Evolutionary conservation across 2,113 vertebrate genomes (phyloP), one percentile per base, ranked within the genome.

Genomic region (Cyanoderma ruficeps): DNA sequence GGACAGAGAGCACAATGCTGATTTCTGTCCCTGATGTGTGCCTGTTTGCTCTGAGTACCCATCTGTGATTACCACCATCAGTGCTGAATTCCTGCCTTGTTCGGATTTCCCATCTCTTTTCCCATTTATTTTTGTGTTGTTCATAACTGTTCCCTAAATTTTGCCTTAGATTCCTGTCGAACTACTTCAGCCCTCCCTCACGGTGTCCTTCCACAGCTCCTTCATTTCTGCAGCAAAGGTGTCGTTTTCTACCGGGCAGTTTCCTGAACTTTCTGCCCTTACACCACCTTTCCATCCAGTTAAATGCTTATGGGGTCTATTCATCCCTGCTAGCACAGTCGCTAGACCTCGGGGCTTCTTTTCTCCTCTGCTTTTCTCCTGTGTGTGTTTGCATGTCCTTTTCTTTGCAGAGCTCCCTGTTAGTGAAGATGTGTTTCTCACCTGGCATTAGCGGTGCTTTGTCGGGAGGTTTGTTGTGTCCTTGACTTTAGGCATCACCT

Each of bases 1-100:
- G 31, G 33, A 21, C 28, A 75, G 52, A 23, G 35, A 46, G 15
- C 11, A 6, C 1, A 3, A 1, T 19, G 3, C 1, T 41, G 28
- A 25, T 27, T 75, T 83, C 59, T 78, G 59, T 46, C 53, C 20
- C 44, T 37, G 22, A 22, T 10, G 7, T 13, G 17, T 59, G 50
- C 35, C 25, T 75, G 0, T 19, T 90, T 70, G 60, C 53, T 74
- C 42, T n/a, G n/a, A n/a, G n/a, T n/a, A n/a, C n/a, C n/a, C n/a
- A 0, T 21, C 61, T 56, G 9, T 44, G 55, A 20, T 72, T 69
- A 44, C 53, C 85, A 37, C 49, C 27, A 13, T 22, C 74, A 70
- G 14, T 55, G 42, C 23, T 53, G 7, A 20, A 67, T 13, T 71
- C 41, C 50, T 82, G n/a, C 30, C 64, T 84, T 78, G 31, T 28